These are phyloP conservation scores for Drosophila quadrilineata DNA, from an alignment of 1,140 invertebrate species.

Conservation along the genomic window DNA sequence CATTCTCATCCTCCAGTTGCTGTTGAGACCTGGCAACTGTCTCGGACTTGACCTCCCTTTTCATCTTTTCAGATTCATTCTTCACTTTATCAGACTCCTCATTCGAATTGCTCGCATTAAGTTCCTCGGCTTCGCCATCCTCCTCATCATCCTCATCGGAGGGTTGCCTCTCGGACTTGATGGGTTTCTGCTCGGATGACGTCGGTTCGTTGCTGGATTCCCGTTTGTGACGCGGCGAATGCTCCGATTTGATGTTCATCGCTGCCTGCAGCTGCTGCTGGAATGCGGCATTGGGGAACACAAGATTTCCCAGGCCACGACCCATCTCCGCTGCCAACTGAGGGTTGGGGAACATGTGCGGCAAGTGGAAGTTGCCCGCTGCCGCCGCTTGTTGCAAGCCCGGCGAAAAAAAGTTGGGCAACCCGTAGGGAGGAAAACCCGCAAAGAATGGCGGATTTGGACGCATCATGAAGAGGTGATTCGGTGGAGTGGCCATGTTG, in stretches of 20 bases:
- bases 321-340: constrained; percentile 58
- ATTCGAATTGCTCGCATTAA: background rate
- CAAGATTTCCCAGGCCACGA: constrained; percentile 34
- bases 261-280: constrained; percentile 49
- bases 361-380: constrained; percentile 83
- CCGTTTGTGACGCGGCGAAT: constrained; percentile 11
- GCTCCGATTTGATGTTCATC: constrained; percentile 36
- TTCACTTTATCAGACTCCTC: background rate
- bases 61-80: constrained; percentile 7
- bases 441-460: constrained; percentile 82
- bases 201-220: too few relatives aligned
- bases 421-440: constrained; percentile 81
- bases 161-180: constrained; percentile 39
- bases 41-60: constrained; percentile 18
- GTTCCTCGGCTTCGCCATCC: constrained; percentile 10
- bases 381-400: constrained; percentile 76
- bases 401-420: constrained; percentile 68
- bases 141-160: constrained; percentile 50
- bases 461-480: constrained; percentile 86
- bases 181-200: constrained; percentile 18
- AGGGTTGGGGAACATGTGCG: constrained; percentile 82
- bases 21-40: constrained; percentile 24
- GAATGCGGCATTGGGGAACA: constrained; percentile 37
- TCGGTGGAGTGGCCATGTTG: constrained; percentile 83
- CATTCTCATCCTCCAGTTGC: constrained; percentile 35